A percentile compares a stretch with the other conserved stretches of the same genome.
These are phyloP conservation scores for Nysson spinosus DNA, from an alignment of 2,888 invertebrate genomes.

Conservation along the genomic window DNA sequence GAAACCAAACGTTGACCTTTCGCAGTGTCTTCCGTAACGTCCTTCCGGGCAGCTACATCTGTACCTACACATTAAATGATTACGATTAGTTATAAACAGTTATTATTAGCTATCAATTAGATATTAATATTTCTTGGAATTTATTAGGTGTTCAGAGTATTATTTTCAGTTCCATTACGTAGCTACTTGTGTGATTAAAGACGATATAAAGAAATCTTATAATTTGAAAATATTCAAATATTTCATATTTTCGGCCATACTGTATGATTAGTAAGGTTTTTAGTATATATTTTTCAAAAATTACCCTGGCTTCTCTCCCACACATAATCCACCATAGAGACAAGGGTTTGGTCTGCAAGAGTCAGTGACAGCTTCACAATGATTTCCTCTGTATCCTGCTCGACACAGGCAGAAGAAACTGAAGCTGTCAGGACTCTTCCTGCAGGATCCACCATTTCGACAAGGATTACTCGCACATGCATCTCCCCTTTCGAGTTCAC, in stretches of 20 bases:
- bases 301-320: constrained; percentile 92
- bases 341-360: constrained; percentile 97
- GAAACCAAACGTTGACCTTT: constrained; percentile 93
- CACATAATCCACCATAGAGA: constrained; percentile 91
- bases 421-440: constrained; percentile 91
- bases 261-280: no score
- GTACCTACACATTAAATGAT: constrained; percentile 57
- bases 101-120: neutral
- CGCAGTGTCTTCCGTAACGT: constrained; percentile 93
- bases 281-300: no score
- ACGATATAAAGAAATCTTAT: neutral
- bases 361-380: constrained; percentile 92
- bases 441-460: constrained; percentile 93
- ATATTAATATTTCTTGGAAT: neutral
- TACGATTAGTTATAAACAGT: neutral
- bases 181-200: neutral
- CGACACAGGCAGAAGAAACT: constrained; percentile 95
- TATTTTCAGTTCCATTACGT: neutral
- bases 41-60: constrained; percentile 88
- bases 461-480: constrained; percentile 92
- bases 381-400: constrained; percentile 93
- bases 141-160: neutral
- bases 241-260: no score
- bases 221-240: no score
- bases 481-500: constrained; percentile 90